A percentile compares a stretch with the other conserved stretches of the same genome.
These are phyloP conservation scores for Cynodonichthys magdalenae DNA, from an alignment of 2,797 vertebrate species.

Conservation along the genomic window DNA sequence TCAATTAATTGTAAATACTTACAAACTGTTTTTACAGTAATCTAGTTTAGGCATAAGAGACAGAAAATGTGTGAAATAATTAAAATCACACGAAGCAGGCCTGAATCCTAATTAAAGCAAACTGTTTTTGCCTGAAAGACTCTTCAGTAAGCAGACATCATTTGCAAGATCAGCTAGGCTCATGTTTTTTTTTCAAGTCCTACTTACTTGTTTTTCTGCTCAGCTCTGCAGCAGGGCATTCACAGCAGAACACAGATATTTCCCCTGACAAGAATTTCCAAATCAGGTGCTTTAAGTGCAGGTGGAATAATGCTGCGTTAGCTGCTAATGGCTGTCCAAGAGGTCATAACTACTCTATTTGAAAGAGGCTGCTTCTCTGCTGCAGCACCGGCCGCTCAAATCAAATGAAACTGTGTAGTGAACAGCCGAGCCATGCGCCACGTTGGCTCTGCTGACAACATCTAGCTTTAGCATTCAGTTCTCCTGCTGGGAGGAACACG, in stretches of 20 bases:
- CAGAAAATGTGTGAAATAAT: slow-evolving; percentile 2
- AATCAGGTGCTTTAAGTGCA: slow-evolving; percentile 72
- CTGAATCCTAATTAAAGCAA: slow-evolving; percentile 4
- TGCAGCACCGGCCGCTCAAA: slow-evolving; percentile 79
- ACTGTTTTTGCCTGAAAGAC: slow-evolving; percentile 38
- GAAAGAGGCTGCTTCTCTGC: slow-evolving; percentile 76
- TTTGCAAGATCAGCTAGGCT: slow-evolving; percentile 68
- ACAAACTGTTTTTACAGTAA: slow-evolving; percentile 10
- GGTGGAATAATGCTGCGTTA: slow-evolving; percentile 74
- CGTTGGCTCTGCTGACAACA: slow-evolving; percentile 80
- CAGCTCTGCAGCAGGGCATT: slow-evolving; percentile 56
- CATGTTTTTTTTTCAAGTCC: slow-evolving; percentile 75
- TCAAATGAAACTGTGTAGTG: slow-evolving; percentile 84
- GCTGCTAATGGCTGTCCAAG: slow-evolving; percentile 81
- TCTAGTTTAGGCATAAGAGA: not conserved
- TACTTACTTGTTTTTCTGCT: slow-evolving; percentile 48
- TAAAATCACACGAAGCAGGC: slow-evolving; percentile 8
- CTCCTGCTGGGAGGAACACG: slow-evolving; percentile 85
- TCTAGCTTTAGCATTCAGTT: slow-evolving; percentile 82
- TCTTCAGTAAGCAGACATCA: slow-evolving; percentile 62
- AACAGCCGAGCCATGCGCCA: slow-evolving; percentile 72
- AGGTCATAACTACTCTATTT: slow-evolving; percentile 84
- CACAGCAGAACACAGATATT: slow-evolving; percentile 67
- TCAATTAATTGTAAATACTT: not conserved
- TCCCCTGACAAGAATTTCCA: slow-evolving; percentile 73